Evolutionary conservation across 1,140 invertebrate genomes (phyloP).

Genomic region (Triops cancriformis): DNA sequence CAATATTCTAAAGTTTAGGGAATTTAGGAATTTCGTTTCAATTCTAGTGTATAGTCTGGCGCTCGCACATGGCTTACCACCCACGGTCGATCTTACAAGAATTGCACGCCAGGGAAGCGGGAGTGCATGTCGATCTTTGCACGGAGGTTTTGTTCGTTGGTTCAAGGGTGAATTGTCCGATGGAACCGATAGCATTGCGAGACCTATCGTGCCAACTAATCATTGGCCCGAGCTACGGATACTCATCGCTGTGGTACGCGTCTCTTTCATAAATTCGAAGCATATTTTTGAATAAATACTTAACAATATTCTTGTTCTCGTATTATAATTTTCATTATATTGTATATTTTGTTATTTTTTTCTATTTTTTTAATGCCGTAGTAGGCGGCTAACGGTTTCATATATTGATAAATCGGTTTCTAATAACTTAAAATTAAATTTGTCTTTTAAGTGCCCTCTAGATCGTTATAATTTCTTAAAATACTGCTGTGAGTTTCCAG

Average conservation of each 20-base stretch:
- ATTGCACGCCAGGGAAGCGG: slow-evolving; percentile 86
- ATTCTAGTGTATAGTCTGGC: slow-evolving; percentile 59
- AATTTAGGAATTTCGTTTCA: slow-evolving; percentile 24
- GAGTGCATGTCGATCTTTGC: slow-evolving; percentile 89
- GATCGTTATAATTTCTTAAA: no score
- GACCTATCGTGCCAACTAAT: slow-evolving; percentile 55
- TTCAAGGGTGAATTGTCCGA: slow-evolving; percentile 55
- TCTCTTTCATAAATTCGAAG: no score
- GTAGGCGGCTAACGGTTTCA: no score
- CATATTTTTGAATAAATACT: no score
- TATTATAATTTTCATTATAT: no score
- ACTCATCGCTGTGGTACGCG: slow-evolving; percentile 73
- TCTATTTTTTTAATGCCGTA: no score
- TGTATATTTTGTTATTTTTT: no score
- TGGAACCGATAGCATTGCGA: slow-evolving; percentile 75
- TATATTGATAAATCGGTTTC: no score
- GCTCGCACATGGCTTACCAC: slow-evolving; percentile 63
- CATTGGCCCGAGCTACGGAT: slow-evolving; percentile 90
- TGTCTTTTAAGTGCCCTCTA: no score
- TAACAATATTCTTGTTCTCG: no score
- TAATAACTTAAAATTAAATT: no score
- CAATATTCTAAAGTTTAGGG: background rate
- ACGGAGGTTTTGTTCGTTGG: slow-evolving; percentile 92
- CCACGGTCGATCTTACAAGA: slow-evolving; percentile 58
- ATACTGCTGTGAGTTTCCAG: no score